Percentiles rank a stretch among this genome's conserved stretches.
These are phyloP conservation scores for Heterodera schachtii DNA, from an alignment of 1,140 invertebrate species.

Conservation along the genomic window DNA sequence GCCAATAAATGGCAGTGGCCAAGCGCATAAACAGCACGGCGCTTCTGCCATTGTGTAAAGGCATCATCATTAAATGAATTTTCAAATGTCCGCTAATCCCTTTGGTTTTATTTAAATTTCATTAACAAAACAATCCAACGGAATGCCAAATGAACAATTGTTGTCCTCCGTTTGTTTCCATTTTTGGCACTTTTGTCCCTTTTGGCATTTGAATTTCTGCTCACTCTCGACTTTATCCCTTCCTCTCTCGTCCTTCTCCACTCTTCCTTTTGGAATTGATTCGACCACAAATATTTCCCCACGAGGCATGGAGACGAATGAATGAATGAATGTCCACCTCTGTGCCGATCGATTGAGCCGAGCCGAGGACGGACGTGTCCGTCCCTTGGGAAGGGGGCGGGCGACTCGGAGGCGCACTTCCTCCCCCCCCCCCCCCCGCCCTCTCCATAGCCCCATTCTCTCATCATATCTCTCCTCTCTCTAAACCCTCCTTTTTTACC, in stretches of 20 bases:
- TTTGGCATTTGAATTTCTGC: not conserved
- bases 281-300: not conserved
- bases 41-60: constrained; percentile 8
- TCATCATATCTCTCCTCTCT: not conserved
- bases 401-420: not conserved
- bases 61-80: not conserved
- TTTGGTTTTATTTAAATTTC: not conserved
- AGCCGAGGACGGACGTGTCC: too few relatives aligned
- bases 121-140: too few relatives aligned
- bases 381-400: not conserved
- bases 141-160: not conserved
- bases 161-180: not conserved
- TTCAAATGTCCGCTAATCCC: not conserved
- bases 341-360: not conserved
- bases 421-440: too few relatives aligned
- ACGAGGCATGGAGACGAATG: not conserved
- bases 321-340: not conserved
- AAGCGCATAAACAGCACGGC: constrained; percentile 16
- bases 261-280: not conserved
- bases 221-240: not conserved
- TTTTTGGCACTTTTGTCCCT: not conserved
- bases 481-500: not conserved
- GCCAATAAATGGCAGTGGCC: not conserved
- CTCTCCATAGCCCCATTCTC: too few relatives aligned
- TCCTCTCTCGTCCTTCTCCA: not conserved